Base-by-base conservation (phyloP, 2,888 invertebrate species). In the Epinotia brunnichana region DNA sequence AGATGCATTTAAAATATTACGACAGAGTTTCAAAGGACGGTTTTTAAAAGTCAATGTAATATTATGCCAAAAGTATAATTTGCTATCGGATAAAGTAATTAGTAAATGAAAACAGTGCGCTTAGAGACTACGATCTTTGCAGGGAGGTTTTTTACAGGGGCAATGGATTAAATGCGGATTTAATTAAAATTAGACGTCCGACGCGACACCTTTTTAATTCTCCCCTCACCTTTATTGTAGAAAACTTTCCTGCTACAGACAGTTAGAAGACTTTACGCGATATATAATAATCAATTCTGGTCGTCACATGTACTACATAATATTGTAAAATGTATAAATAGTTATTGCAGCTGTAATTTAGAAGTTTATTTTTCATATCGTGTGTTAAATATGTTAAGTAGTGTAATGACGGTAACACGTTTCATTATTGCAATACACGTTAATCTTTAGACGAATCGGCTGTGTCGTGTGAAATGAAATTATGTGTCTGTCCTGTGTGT, bases 351-450 rank as follows among this genome's bases (percentile, higher is more conserved):
- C 92, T 90, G 91, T 92, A 93, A 90, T 92, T 73, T 92, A 93
- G 92, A 90, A 87, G 91, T 92, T 93, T 93, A 93, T 92, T 93
- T 93, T 93, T 93, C 92, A 92, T 93, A 93, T 92, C 90, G 90
- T 88, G 90, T 93, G 92, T 93, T 92, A 86, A 90, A 90, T 91
- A 91, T 88, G 87, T 91, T 91, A 91, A 86, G 90, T 93, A 92
- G 92, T 90, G 89, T 91, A 90, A 90, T 86, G 88, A 87, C 90
- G 91, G 89, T 87, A 85, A 88, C 83, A 83, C 84, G 85, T 90
- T 90, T 90, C 89, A 89, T 87, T 87, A 90, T 86, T 87, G 89
- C 91, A 89, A 90, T 90, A 90, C 86, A 84, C 84, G 80, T 79
- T 83, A 87, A 86, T 83, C 81, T 83, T 85, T 90, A 89, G 90